These are phyloP conservation scores for Acanthis flammea DNA, from an alignment of 2,797 vertebrate genomes.

Conservation along the genomic window DNA sequence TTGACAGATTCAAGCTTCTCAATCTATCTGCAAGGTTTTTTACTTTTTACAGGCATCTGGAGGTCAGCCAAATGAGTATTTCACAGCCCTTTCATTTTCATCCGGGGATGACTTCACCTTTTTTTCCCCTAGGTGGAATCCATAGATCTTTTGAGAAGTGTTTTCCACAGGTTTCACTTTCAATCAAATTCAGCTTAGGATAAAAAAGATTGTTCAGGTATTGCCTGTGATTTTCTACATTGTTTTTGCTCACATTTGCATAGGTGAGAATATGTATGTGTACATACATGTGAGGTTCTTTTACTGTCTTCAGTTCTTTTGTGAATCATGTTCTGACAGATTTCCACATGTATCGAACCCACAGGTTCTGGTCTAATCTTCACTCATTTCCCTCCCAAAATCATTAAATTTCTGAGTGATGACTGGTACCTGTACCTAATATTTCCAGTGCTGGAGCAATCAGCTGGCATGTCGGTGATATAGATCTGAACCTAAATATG, in stretches of 20 bases:
- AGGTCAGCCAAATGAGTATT: background rate
- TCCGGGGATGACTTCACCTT: fast-evolving
- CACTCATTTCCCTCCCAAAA: background rate
- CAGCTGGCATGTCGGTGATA: background rate
- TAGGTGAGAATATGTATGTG: background rate
- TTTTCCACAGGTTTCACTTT: background rate
- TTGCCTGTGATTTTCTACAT: background rate
- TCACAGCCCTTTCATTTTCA: background rate
- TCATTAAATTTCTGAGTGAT: background rate
- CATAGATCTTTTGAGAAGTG: background rate
- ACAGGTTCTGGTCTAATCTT: background rate
- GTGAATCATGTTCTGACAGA: background rate
- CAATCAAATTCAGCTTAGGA: background rate
- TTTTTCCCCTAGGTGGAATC: background rate
- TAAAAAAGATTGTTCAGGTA: background rate
- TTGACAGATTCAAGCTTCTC: background rate
- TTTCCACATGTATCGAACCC: background rate
- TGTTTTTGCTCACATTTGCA: background rate
- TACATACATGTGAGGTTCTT: background rate
- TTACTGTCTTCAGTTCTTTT: background rate
- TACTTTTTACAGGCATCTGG: background rate
- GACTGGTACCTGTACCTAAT: background rate
- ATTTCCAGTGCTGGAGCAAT: background rate
- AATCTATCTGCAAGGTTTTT: background rate
- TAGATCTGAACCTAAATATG: background rate